Base-by-base conservation (phyloP, 1,140 invertebrate genomes). In the Drosophila pseudoobscura region DNA sequence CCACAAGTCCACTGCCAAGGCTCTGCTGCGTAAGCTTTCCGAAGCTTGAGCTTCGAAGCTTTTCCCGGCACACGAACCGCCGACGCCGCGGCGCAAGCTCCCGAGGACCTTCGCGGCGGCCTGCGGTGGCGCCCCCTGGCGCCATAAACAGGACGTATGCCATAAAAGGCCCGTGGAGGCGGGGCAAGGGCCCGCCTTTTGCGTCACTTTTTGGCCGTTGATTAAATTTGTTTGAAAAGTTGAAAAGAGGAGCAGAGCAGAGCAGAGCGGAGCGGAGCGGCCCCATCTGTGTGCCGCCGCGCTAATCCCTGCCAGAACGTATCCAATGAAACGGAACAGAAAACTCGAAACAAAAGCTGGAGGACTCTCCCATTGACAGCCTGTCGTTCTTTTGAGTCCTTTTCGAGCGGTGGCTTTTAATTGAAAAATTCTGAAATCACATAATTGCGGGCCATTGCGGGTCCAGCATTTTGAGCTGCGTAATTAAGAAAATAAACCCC, bases 401-500 rank as follows among this genome's bases (percentile, higher is more conserved):
- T 80, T 69, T 11, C 31, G 6, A 17, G 24, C 3, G 35, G 11
- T 4, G 3, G 35, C 11, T 69, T 82, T 66, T 83, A 83, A 83
- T 83, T 84, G 79, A 79, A 84, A 83, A 83, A 83, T 83, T 65
- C 56, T 84, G 70, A 83, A 83, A 84, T 83, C 80, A 82, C 75
- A 84, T 83, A 83, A 83, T 83, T 84, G 60, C 73, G 72, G 80
- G 59, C 45, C 66, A 61, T 47, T 62, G 63, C 63, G 53, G 50
- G 15, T 43, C 8, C 49, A 41, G 13, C 52, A 20, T 29, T 51
- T 39, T 45, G 8, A 78, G 75, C 58, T 43, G 70, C 63, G 64
- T 73, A 83, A 83, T 83, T 83, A 79, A 60, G 80, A 66, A 66
- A 71, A 75, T 80, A 55, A 54, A 59, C 29, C 44, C 47, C n/a